Percentiles rank a stretch among this genome's conserved stretches.
Conservation (phyloP, 2,113 vertebrate species). For the Diphyllodes magnificus region DNA sequence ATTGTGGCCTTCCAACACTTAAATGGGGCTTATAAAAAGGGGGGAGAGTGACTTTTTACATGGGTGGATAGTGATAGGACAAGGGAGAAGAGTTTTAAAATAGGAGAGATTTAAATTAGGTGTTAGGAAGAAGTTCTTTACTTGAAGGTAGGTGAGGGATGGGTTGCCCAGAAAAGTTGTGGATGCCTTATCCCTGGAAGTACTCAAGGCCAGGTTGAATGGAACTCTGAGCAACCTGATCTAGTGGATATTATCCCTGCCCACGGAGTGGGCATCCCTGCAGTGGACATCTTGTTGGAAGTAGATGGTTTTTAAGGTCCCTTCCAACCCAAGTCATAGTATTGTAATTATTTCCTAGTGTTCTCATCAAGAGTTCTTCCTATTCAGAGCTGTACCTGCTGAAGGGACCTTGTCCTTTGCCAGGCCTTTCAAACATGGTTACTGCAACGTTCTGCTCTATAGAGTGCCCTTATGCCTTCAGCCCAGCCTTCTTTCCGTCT, state of each 20-base stretch:
- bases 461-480: not conserved
- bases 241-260: not conserved
- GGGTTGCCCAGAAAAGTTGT: not conserved
- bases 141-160: not conserved
- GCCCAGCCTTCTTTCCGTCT: not conserved
- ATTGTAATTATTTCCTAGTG: not conserved
- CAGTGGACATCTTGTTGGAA: not conserved
- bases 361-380: not conserved
- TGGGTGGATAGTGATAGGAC: not conserved
- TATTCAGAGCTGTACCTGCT: not conserved
- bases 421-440: not conserved
- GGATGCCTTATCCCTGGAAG: not conserved
- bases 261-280: not conserved
- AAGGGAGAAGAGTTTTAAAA: not conserved
- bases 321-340: not conserved
- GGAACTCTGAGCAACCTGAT: not conserved
- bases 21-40: not conserved
- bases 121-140: not conserved
- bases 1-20: not conserved
- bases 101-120: not conserved
- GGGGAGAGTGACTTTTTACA: not conserved
- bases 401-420: not conserved
- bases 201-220: not conserved
- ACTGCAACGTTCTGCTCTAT: not conserved
- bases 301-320: not conserved